Base-by-base conservation (phyloP, 92 coral and sea anemone genomes). In the Actinostola sp. region DNA sequence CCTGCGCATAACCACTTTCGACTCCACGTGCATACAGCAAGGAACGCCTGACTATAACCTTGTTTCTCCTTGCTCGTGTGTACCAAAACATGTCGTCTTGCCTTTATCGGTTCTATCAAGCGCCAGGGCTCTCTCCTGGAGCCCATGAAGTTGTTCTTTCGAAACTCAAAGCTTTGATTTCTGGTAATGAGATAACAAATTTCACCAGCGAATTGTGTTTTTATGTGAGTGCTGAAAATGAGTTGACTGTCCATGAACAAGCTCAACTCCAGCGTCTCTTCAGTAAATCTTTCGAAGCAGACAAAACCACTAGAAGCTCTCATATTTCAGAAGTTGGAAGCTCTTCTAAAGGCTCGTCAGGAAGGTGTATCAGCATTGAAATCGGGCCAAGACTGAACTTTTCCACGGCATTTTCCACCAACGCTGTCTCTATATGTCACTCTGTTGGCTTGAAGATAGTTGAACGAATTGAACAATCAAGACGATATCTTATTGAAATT, bases 361-460 rank as follows among this genome's bases (percentile, higher is more conserved):
- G 59, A 13, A 63, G 42, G 39, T 39, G 75, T 64, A 66, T 73
- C 1, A 19, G 75, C 57, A 78, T 93, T 39, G 97, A 93, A 75
- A 91, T 93, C 53, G 98, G 97, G 2, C 98, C 98, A 60, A 84
- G 98, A 62, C 71, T 93, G 58, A 93, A 93, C 64, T 93, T 93
- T 67, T 93, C 98, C n/a, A 93, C 98, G 1, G 98, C 98, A 2
- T 90, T 88, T 90, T 93, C 98, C 9, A 93, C 98, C 8, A 93
- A 93, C 64, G 98, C 98, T 2, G 97, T 91, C 58, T 88, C 98
- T 8, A 91, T 93, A 76, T 93, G 98, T 61, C 78, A 79, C 1
- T 88, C 98, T 29, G 76, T 93, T 63, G 97, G 98, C 24, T 77
- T 93, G 89, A 59, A 73, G 28, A 71, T 66, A 42, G 78, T 93